These are phyloP conservation scores for Coturnix japonica DNA, from an alignment of 2,113 vertebrate species.

Conservation along the genomic window DNA sequence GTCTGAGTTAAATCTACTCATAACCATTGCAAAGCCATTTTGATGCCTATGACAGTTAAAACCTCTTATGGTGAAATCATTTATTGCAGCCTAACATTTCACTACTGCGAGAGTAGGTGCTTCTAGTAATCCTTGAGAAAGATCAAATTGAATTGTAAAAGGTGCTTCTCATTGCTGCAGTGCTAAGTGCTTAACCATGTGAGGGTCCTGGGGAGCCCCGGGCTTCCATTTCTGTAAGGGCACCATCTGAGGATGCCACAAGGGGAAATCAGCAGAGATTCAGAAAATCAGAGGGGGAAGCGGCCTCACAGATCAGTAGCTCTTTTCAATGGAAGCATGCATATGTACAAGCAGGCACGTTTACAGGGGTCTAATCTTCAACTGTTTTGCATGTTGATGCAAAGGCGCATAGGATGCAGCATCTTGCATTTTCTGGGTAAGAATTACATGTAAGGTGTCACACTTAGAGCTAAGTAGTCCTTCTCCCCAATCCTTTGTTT, in stretches of 20 bases:
- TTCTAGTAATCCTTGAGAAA: constrained; percentile 59
- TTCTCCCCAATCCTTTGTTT: background rate
- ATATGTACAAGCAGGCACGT: background rate
- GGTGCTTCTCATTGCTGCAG: background rate
- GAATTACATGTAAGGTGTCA: background rate
- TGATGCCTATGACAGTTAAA: constrained; percentile 71
- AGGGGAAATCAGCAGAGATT: background rate
- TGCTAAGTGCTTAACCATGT: constrained; percentile 16
- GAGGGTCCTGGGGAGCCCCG: background rate
- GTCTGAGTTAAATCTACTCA: constrained; percentile 64
- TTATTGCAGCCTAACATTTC: constrained; percentile 65
- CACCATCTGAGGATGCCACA: background rate
- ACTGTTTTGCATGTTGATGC: background rate
- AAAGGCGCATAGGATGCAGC: background rate
- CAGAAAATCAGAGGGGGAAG: background rate
- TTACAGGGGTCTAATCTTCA: background rate
- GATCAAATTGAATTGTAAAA: constrained; percentile 61
- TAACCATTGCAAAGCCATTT: constrained; percentile 68
- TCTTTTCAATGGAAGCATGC: background rate
- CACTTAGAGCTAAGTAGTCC: background rate
- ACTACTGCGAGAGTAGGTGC: background rate
- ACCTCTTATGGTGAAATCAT: constrained; percentile 58
- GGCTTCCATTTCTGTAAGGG: background rate
- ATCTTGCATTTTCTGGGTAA: background rate
- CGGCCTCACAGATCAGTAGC: background rate